Evolutionary conservation across 2,113 vertebrate species (phyloP).

Genomic region (Campylomormyrus tamandua): DNA sequence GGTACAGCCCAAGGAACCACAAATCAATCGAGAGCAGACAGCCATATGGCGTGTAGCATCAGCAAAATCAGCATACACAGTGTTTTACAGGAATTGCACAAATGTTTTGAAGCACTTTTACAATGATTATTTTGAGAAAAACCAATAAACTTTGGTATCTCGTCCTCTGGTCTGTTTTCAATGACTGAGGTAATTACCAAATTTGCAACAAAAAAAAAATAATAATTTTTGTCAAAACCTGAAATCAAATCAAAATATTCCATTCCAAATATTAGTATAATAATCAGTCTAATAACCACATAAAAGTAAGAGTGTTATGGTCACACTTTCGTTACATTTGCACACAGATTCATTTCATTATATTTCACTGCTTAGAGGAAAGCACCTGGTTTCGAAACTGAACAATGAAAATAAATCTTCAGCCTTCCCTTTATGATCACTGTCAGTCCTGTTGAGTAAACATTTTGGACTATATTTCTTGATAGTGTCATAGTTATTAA

Average conservation of each 20-base stretch:
- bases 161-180: neutral
- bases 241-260: neutral
- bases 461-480: neutral
- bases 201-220: neutral
- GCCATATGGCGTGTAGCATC: neutral
- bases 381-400: neutral
- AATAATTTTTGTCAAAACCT: neutral
- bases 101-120: neutral
- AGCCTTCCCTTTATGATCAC: neutral
- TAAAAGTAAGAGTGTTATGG: neutral
- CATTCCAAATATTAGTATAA: neutral
- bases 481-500: neutral
- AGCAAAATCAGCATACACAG: neutral
- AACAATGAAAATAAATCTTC: neutral
- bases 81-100: neutral
- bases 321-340: neutral
- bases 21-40: neutral
- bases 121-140: neutral
- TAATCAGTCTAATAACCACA: neutral
- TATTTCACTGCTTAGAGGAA: neutral
- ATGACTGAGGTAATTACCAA: neutral
- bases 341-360: neutral
- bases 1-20: neutral
- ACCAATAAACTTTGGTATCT: neutral
- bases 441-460: neutral